phyloP scores from a whole-genome alignment of 2,888 invertebrate genomes.

The Scaptodrosophila latifasciaeformis region DNA sequence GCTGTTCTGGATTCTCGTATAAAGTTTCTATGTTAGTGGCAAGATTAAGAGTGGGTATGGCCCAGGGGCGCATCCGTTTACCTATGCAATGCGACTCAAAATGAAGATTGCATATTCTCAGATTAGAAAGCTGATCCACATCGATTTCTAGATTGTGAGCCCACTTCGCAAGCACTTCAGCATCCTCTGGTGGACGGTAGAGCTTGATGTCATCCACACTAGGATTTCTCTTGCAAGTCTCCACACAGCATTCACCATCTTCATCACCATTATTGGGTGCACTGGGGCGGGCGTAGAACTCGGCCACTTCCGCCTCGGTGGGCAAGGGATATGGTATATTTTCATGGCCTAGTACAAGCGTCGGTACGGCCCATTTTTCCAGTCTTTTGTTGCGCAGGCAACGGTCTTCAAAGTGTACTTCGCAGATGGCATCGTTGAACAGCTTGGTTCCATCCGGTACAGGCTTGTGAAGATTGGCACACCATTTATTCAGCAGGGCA shows the following conservation, averaged over 20 bases:
- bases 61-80: constrained; percentile 67
- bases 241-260: constrained; percentile 69
- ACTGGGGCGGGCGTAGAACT: constrained; percentile 54
- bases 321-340: constrained; percentile 56
- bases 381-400: constrained; percentile 68
- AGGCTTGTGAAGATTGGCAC: constrained; percentile 61
- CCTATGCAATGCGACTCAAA: constrained; percentile 70
- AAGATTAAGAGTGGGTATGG: constrained; percentile 69
- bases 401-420: constrained; percentile 68
- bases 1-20: constrained; percentile 65
- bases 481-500: constrained; percentile 62
- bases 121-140: constrained; percentile 33
- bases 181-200: constrained; percentile 66
- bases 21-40: constrained; percentile 60
- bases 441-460: constrained; percentile 68
- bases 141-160: constrained; percentile 67
- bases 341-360: constrained; percentile 58
- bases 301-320: constrained; percentile 61
- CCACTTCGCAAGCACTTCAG: constrained; percentile 64
- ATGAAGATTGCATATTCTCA: constrained; percentile 67
- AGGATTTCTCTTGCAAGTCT: constrained; percentile 67
- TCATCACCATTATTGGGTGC: constrained; percentile 66
- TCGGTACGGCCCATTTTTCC: constrained; percentile 70
- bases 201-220: constrained; percentile 68
- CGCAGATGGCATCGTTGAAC: constrained; percentile 70